Base-by-base conservation (phyloP, 2,797 vertebrate species). In the Pseudochaenichthys georgianus region DNA sequence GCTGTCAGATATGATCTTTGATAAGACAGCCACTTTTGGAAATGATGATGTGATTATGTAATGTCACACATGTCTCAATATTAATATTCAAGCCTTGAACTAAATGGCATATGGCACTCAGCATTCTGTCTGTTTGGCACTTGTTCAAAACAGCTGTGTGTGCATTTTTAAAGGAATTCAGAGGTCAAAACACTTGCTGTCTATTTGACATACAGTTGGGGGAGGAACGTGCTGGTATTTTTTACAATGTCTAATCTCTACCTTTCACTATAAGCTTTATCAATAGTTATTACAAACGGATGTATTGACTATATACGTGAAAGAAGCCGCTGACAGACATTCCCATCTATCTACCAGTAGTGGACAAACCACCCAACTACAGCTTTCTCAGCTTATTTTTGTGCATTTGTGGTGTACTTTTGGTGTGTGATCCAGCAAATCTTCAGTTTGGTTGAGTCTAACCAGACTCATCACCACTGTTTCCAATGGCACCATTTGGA, bases 21-120 rank as follows among this genome's bases (percentile, higher is more conserved):
- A 89, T 71, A 85, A 80, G 63, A 64, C 21, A 9, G 1, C 63
- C 68, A 60, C 71, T 77, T 84, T 82, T 63, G 70, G 66, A 83
- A 73, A 79, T 55, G 23, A 72, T 85, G 82, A 87, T 69, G 79
- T 52, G 64, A 78, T 87, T 21, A 81, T 66, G 62, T 78, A 46
- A 67, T 86, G 87, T 86, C 75, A 59, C 83, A 73, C n/a, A 78
- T 75, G 71, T 77, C 70, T 79, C 58, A 47, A 47, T 69, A 43
- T 53, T 62, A 60, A 67, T 7, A 8, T 73, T 71, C 41, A 55
- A 45, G 59, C 31, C 28, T 23, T 51, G 12, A 28, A 48, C 38
- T 70, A 72, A 78, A 86, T 53, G 63, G 72, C 80, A 72, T 5
- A 19, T 51, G 59, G 67, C n/a, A 58, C 50, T 23, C 58, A 5